phyloP scores from a whole-genome alignment of 2,888 invertebrate genomes.

The Folsomia manolachei region DNA sequence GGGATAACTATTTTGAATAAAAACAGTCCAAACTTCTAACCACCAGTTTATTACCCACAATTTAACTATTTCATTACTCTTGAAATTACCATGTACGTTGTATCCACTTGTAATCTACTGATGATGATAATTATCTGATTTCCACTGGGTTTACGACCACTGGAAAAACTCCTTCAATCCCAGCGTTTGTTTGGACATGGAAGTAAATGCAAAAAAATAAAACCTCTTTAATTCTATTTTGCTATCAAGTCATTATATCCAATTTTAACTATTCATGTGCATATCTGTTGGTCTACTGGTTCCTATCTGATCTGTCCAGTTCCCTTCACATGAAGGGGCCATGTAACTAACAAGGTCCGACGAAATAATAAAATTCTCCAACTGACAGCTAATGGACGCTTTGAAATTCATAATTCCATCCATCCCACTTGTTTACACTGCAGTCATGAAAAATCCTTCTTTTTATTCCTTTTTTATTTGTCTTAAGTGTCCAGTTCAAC shows the following conservation, averaged over 20 bases:
- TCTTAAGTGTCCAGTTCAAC: not conserved
- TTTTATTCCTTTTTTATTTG: not conserved
- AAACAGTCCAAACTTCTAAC: not conserved
- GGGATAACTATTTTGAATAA: too few relatives aligned
- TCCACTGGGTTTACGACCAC: not conserved
- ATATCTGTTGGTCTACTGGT: not conserved
- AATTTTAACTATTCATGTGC: not conserved
- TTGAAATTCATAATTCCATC: not conserved
- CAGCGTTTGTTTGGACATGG: too few relatives aligned
- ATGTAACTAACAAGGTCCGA: not conserved
- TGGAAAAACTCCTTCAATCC: not conserved
- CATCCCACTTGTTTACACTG: not conserved
- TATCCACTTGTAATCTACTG: not conserved
- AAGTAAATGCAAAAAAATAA: too few relatives aligned
- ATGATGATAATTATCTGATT: conserved; percentile 7
- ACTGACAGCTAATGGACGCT: not conserved
- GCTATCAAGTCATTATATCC: not conserved
- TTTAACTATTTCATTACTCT: conserved; percentile 4
- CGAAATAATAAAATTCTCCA: not conserved
- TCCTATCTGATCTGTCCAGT: not conserved
- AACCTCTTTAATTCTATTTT: not conserved
- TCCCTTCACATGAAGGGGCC: not conserved
- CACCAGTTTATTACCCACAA: conserved; percentile 10
- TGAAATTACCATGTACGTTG: not conserved
- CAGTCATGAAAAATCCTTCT: not conserved